Percentiles rank a stretch among this genome's conserved stretches.
phyloP scores from a whole-genome alignment of 2,113 vertebrate genomes.

The Daphoenositta chrysoptera region DNA sequence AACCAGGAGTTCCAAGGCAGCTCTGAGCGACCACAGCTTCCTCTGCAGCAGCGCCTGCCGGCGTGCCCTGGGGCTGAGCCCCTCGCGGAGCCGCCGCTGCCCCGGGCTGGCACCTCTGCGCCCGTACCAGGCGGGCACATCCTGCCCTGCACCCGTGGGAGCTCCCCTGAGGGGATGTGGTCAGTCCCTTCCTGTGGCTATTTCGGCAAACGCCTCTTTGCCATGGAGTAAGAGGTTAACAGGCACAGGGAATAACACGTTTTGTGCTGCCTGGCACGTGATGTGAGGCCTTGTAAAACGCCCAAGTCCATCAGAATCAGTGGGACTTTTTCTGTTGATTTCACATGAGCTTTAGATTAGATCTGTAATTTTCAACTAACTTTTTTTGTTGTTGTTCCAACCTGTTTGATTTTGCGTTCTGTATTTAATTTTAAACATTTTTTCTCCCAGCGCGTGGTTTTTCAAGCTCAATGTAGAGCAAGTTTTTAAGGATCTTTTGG shows the following conservation, averaged over 20 bases:
- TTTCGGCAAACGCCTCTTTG: not conserved
- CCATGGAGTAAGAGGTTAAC: not conserved
- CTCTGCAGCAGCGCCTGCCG: not conserved
- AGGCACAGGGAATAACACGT: not conserved
- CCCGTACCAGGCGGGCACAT: accelerated
- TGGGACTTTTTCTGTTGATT: constrained; percentile 33
- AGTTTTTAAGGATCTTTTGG: not conserved
- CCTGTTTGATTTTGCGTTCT: not conserved
- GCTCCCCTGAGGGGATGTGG: not conserved
- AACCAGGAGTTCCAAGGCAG: not conserved
- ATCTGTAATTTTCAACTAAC: constrained; percentile 26
- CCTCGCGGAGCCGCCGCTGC: not conserved
- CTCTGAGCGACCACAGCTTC: accelerated
- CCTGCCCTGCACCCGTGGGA: not conserved
- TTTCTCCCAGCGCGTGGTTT: not conserved
- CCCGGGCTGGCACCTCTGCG: not conserved
- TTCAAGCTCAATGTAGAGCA: not conserved
- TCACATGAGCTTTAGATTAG: constrained; percentile 50
- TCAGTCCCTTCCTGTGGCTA: not conserved
- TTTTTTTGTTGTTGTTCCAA: not conserved
- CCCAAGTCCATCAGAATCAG: not conserved
- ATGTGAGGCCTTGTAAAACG: not conserved
- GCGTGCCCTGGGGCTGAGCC: not conserved
- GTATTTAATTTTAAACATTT: not conserved
- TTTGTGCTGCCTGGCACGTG: not conserved